phyloP scores from a whole-genome alignment of 1,140 invertebrate genomes.

The Battus philenor region DNA sequence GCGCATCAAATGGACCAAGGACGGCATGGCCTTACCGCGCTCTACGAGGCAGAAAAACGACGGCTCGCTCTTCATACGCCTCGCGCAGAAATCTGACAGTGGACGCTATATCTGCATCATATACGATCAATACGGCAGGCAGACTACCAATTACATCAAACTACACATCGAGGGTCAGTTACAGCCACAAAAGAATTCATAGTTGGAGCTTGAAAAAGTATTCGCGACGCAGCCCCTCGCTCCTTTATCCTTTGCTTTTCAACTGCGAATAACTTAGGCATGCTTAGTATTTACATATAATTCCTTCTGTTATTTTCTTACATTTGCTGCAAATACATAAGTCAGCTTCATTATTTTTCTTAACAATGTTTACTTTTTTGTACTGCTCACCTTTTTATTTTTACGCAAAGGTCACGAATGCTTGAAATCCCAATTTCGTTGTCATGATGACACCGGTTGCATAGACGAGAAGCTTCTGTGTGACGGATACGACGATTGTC shows the following conservation, averaged over 20 bases:
- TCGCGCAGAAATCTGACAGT: conserved; percentile 78
- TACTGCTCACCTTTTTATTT: conserved; percentile 26
- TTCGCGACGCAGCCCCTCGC: conserved; percentile 17
- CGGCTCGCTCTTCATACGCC: conserved; percentile 62
- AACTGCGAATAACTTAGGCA: conserved; percentile 29
- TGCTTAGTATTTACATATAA: conserved; percentile 27
- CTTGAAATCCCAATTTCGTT: conserved; percentile 77
- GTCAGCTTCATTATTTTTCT: neutral
- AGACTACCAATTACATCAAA: conserved; percentile 80
- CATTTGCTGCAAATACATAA: conserved; percentile 7
- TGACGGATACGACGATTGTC: conserved; percentile 82
- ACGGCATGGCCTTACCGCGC: conserved; percentile 65
- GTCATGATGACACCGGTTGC: conserved; percentile 79
- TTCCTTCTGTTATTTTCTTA: conserved; percentile 13
- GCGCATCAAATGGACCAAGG: conserved; percentile 75
- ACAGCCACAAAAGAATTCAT: conserved; percentile 27
- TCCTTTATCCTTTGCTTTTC: conserved; percentile 22
- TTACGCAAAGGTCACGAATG: conserved; percentile 56
- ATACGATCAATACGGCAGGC: conserved; percentile 62
- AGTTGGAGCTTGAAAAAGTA: conserved; percentile 31
- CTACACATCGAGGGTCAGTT: conserved; percentile 83
- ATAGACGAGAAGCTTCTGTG: conserved; percentile 74
- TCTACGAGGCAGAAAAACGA: conserved; percentile 45
- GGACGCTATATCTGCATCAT: conserved; percentile 84
- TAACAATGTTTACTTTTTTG: neutral